Evolutionary conservation across 2,888 invertebrate genomes (phyloP), one percentile per base, ranked within the genome.

Genomic region (Schizotus pectinicornis): DNA sequence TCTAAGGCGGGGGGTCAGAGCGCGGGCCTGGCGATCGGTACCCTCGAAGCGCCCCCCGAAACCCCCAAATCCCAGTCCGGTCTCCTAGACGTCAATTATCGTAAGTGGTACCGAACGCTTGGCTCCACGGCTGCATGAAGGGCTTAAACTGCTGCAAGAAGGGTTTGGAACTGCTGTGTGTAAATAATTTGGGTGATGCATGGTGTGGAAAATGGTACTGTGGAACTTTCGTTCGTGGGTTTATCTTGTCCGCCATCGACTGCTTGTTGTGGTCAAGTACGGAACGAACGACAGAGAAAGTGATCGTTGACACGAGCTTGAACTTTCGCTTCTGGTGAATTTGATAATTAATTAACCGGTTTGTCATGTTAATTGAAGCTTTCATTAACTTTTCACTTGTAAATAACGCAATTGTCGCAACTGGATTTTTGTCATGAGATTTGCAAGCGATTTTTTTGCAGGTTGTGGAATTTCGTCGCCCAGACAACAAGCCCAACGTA

Each of bases 391-490:
- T 52, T 52, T 57, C 58, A 58, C 58, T 35, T 50, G 53, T 53
- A 58, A 58, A 58, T 58, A 58, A 53, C 33, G 47, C 52, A 57
- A 46, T 35, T 37, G 13, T 5, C 22, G 22, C 5, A 22, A 3
- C 5, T 22, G 22, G 22, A 22, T 22, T 22, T 3, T 22, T 22
- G 5, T 22, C 22, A 22, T 22, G 22, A 22, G 22, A 22, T 22
- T 22, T 22, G 22, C 22, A 22, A 22, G 22, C 22, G 22, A 22
- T 22, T 22, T 22, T 22, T 50, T 83, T 84, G 13, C 84, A 95
- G 94, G 92, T 73, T 95, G 95, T 75, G 95, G 95, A 32, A 88
- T 95, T 68, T 92, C 94, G 6, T 86, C 89, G 36, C 86, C 88
- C 62, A 92, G 92, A 76, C 92, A 92, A 76, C 90, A 91, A 8